Base-by-base conservation (phyloP, 2,888 invertebrate genomes). In the Cryptocephalus moraei region DNA sequence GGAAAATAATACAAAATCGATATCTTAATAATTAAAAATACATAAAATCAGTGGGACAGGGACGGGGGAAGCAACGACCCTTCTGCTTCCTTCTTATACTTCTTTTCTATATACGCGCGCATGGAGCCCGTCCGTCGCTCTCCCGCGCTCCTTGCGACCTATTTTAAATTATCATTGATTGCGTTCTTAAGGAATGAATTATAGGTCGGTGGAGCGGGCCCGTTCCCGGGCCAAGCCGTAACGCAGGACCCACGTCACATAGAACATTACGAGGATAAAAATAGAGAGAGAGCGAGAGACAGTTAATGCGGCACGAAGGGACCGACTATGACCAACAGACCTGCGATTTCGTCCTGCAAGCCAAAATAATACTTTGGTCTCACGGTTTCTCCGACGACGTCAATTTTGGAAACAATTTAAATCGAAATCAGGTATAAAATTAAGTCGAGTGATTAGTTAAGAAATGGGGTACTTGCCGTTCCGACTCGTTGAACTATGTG, bases 1-100 rank as follows among this genome's bases (percentile, higher is more conserved):
- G 59, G 54, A 56, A 60, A 59, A 58, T 61, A 63, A 64, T 62
- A 63, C 59, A 56, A 62, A 64, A 64, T 64, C 64, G 56, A 64
- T 64, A 63, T 55, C 54, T 60, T 62, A 60, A 64, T 63, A 63
- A 63, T 63, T 63, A 64, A 62, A 64, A 64, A 62, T 62, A 63
- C 60, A 62, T 63, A 64, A 62, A 64, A 64, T 62, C 59, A 54
- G 53, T 53, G 55, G 56, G 56, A 59, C 49, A 53, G 54, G 56
- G 55, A 46, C 48, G 50, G 46, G 42, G 47, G 33, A 42, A 36
- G 22, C 33, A 41, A 48, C 53, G 50, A 48, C 50, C 47, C n/a
- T 46, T 46, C 33, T 41, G 9, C n/a, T 32, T 4, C 33, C 31
- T 32, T 10, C 6, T 22, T 22, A 22, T 22, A 22, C 22, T 4